Evolutionary conservation across 2,888 invertebrate genomes (phyloP).

Genomic region (Drosophila peninsularis): DNA sequence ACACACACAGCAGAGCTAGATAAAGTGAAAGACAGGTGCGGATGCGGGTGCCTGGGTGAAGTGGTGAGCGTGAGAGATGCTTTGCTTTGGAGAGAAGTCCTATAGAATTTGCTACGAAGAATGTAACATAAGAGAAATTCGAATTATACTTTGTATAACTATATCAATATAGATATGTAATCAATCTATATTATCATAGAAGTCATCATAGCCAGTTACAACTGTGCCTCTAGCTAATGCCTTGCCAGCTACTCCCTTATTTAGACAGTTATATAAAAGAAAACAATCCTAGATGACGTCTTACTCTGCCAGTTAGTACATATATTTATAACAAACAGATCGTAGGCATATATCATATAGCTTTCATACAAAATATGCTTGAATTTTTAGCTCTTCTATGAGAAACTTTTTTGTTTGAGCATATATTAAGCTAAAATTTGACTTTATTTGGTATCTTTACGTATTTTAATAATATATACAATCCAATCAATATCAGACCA

Average conservation of each 20-base stretch:
- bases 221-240: too few species aligned
- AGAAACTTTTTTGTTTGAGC: neutral
- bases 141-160: neutral
- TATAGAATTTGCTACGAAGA: neutral
- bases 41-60: slow-evolving; percentile 35
- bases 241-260: too few species aligned
- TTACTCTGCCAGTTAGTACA: neutral
- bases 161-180: neutral
- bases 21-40: slow-evolving; percentile 46
- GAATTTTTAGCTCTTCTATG: neutral
- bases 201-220: too few species aligned
- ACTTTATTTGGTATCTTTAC: too few species aligned
- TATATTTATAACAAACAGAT: neutral
- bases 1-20: neutral
- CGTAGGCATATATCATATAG: neutral
- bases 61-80: slow-evolving; percentile 7
- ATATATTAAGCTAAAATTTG: neutral
- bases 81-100: slow-evolving; percentile 6
- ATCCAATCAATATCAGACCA: neutral
- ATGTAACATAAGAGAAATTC: neutral
- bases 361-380: neutral
- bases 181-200: neutral
- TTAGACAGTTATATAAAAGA: too few species aligned
- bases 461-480: too few species aligned
- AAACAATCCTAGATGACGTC: too few species aligned